Base-by-base conservation (phyloP, 2,113 vertebrate genomes). In the Acanthisitta chloris region DNA sequence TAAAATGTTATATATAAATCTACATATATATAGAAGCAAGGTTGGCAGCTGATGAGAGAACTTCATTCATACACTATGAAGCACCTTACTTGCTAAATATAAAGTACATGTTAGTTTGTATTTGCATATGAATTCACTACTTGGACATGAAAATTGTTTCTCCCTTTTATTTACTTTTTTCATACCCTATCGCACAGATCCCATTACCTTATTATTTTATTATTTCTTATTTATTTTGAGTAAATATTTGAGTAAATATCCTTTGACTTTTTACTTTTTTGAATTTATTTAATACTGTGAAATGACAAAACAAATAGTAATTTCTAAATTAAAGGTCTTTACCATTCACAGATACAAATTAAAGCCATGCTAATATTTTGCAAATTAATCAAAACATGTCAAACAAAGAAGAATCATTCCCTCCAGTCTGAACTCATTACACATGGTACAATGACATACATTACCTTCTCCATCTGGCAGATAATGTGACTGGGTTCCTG, bases 181-280 rank as follows among this genome's bases (percentile, higher is more conserved):
- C 66, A 31, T 57, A 17, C 8, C 2, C 1, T 74, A 28, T n/a
- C 62, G 9, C 8, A 66, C 0, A 0, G 6, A 49, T 34, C 6
- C 2, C 9, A 49, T 34, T 45, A n/a, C 12, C 16, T 28, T 70
- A 15, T 17, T 78, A 24, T 54, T 62, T 66, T 33, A 3, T 19
- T 79, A 16, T 62, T 66, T 33, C 3, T 19, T 79, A 16, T 36
- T 62, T 71, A 19, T 69, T 77, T 58, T 66, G 7, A 54, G 14
- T n/a, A 61, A 89, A 62, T 58, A 55, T 15, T 48, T 42, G 15
- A 28, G 43, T 67, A n/a, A n/a, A n/a, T 59, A 19, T n/a, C 29
- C 31, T 38, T 81, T 66, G 15, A 38, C 40, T 28, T 84, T 71
- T 58, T 69, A 51, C 38, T 78, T 84, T 4, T 55, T 7, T 58